Base-by-base conservation (phyloP, 2,888 invertebrate genomes). In the Macaria notata region DNA sequence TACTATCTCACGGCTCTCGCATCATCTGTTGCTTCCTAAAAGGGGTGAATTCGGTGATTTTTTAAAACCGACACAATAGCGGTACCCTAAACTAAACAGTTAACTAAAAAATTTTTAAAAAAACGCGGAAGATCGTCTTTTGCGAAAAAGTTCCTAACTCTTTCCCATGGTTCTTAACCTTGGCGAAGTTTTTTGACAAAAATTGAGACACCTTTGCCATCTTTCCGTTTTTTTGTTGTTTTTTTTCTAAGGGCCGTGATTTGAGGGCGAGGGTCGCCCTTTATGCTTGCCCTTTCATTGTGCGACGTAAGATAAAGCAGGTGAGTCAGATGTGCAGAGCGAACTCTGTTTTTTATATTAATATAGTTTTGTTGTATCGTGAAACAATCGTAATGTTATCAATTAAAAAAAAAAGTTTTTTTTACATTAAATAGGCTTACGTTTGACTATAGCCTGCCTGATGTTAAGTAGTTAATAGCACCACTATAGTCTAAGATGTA, bases 141-240 rank as follows among this genome's bases (percentile, higher is more conserved):
- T 77, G 75, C 73, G 73, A 83, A 85, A 82, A 81, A 79, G 82
- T 74, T 33, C 36, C 86, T 86, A 91, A 91, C 91, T 91, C 91
- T 91, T 91, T 91, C 91, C 89, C 91, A 91, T 87, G 91, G 86
- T 84, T 90, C 90, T 90, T 90, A 91, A 90, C 89, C 89, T 90
- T 83, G 79, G 81, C 79, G 80, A 79, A 78, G 70, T 82, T 88
- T 85, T 86, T 84, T 78, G 79, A 71, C 71, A 74, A 84, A 86
- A 89, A 86, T 84, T 84, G 83, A 87, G 89, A 91, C 91, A 90
- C 89, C 90, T 91, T 91, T 90, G 88, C 73, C 84, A 91, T 91
- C 90, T 88, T 89, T 88, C 65, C 78, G 78, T 78, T 88, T 88
- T 89, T 89, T 83, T 79, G 78, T 75, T 69, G 66, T 71, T 73